These are phyloP conservation scores for Rhynchotus rufescens DNA, from an alignment of 2,797 vertebrate species.

Conservation along the genomic window DNA sequence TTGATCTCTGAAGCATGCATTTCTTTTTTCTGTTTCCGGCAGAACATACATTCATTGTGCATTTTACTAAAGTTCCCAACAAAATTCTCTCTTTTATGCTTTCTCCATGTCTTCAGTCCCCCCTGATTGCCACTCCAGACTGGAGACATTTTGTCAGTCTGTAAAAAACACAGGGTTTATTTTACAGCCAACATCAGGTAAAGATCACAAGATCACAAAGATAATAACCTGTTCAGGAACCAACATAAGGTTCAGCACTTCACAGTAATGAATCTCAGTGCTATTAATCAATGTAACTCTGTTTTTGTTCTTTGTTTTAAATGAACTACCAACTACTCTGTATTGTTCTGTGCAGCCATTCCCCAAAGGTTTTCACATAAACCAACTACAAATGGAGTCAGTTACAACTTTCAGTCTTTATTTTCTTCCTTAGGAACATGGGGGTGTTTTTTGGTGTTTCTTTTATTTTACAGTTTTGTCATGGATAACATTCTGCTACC, in stretches of 20 bases:
- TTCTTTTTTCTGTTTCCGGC: neutral
- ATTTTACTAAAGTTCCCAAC: neutral
- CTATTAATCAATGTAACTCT: neutral
- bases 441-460: neutral
- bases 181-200: neutral
- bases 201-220: fast-evolving
- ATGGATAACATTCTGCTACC: neutral
- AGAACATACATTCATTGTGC: neutral
- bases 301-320: neutral
- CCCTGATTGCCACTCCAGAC: neutral
- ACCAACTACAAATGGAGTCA: neutral
- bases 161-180: neutral
- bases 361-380: neutral
- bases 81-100: neutral
- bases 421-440: neutral
- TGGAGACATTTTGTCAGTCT: neutral
- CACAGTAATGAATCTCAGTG: neutral
- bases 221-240: neutral
- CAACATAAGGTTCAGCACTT: neutral
- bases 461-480: neutral
- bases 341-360: neutral
- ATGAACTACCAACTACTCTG: neutral
- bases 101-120: neutral
- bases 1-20: neutral
- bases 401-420: neutral